A percentile compares a stretch with the other conserved stretches of the same genome.
phyloP scores from a whole-genome alignment of 1,140 invertebrate genomes.

The Magallana ariakensis region DNA sequence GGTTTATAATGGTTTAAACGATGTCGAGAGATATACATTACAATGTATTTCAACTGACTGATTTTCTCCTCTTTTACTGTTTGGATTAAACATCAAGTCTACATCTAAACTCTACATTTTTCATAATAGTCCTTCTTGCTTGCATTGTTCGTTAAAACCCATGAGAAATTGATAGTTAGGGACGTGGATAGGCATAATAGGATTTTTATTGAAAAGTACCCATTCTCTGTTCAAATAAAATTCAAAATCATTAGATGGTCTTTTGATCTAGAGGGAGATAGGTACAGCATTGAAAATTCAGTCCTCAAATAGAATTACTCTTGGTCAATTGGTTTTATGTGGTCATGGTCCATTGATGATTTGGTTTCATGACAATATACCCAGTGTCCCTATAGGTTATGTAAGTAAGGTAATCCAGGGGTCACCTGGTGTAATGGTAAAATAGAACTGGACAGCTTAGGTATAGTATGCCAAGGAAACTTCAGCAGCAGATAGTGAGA shows the following conservation, averaged over 20 bases:
- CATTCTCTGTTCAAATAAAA: not conserved
- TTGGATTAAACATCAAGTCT: no score
- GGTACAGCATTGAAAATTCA: not conserved
- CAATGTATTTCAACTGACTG: no score
- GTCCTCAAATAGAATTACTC: constrained; percentile 9
- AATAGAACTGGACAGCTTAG: no score
- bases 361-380: constrained; percentile 2
- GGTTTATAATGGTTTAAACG: no score
- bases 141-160: no score
- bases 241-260: not conserved
- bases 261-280: not conserved
- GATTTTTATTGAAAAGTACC: not conserved
- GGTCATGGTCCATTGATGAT: not conserved
- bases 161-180: no score
- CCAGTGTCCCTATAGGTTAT: not conserved
- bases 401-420: constrained; percentile 4
- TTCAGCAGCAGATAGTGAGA: no score
- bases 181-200: not conserved
- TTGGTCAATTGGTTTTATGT: constrained; percentile 20
- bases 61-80: no score
- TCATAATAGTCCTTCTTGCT: no score
- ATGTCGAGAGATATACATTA: no score
- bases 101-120: no score
- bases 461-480: no score
- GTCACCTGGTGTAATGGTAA: not conserved